phyloP scores from a whole-genome alignment of 1,140 invertebrate species.

The Drosophila lini region DNA sequence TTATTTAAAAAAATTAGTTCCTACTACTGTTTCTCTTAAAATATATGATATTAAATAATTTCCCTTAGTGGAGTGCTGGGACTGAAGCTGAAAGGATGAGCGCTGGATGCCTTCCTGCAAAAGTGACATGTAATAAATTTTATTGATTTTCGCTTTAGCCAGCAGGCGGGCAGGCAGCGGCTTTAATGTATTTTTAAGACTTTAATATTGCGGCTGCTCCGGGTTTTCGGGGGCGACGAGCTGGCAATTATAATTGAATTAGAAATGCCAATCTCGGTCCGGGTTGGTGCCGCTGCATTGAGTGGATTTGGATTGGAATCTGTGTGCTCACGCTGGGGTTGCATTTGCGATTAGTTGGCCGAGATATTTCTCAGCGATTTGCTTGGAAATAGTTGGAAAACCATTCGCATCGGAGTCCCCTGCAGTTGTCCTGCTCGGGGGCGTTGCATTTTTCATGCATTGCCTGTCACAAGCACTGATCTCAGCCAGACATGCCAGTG shows the following conservation, averaged over 20 bases:
- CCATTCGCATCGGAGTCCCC: not conserved
- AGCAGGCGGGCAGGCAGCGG: slow-evolving; percentile 20
- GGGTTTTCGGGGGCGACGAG: slow-evolving; percentile 22
- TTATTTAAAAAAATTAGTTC: too few relatives aligned
- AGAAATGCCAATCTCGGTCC: slow-evolving; percentile 41
- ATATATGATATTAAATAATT: not conserved
- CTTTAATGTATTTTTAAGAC: slow-evolving; percentile 67
- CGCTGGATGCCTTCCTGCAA: slow-evolving; percentile 16
- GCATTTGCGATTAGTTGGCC: slow-evolving; percentile 43
- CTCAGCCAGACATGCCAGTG: not conserved
- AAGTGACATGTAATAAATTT: slow-evolving; percentile 73
- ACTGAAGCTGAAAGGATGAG: slow-evolving; percentile 4
- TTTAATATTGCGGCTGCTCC: slow-evolving; percentile 46
- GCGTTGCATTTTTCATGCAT: slow-evolving; percentile 45
- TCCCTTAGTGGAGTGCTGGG: not conserved
- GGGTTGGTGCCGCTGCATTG: slow-evolving; percentile 33
- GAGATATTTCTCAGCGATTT: slow-evolving; percentile 11
- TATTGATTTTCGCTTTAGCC: slow-evolving; percentile 71
- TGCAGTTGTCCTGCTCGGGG: not conserved
- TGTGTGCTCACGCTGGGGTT: slow-evolving; percentile 9
- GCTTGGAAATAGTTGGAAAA: slow-evolving; percentile 31
- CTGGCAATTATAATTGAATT: slow-evolving; percentile 58
- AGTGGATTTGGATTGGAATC: slow-evolving; percentile 22
- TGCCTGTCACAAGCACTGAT: slow-evolving; percentile 26
- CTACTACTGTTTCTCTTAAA: too few relatives aligned